Evolutionary conservation across 2,888 invertebrate genomes (phyloP), one percentile per base, ranked within the genome.

Genomic region (Dione vanillae): DNA sequence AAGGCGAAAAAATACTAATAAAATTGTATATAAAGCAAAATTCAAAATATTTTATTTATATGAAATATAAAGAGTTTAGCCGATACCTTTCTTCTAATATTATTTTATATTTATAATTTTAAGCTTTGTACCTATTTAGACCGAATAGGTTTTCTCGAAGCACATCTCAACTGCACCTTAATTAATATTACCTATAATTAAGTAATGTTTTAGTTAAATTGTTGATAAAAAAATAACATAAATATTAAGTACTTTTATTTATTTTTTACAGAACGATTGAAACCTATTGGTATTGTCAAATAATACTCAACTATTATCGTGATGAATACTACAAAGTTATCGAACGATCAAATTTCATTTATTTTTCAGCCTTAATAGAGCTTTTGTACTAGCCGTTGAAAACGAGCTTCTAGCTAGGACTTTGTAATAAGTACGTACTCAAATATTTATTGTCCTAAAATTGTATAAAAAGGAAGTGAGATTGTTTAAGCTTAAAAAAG

Each of bases 1-100:
- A 78, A 85, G 79, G 87, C 89, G 91, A 87, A 85, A 85, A 79
- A 66, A 19, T 19, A 49, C 19, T 49, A 27, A 27, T 27, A 27
- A 27, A 27, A 27, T 27, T 27, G 27, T 27, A 27, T 27, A 27
- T 27, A 27, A 27, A 27, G 27, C 27, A 27, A n/a, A n/a, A n/a
- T n/a, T n/a, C n/a, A n/a, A n/a, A n/a, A n/a, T n/a, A n/a, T n/a
- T n/a, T n/a, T n/a, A n/a, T n/a, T n/a, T n/a, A n/a, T n/a, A n/a
- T n/a, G n/a, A n/a, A n/a, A n/a, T n/a, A n/a, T n/a, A n/a, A n/a
- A n/a, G n/a, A n/a, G n/a, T n/a, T n/a, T n/a, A n/a, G 5, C 27
- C 27, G 27, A 27, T 27, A 27, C 27, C n/a, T n/a, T n/a, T n/a
- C n/a, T n/a, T n/a, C n/a, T 3, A 27, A 27, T 27, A 27, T 27